These are phyloP conservation scores for Sclerodermus sp. DNA, from an alignment of 2,888 invertebrate genomes.

Conservation along the genomic window DNA sequence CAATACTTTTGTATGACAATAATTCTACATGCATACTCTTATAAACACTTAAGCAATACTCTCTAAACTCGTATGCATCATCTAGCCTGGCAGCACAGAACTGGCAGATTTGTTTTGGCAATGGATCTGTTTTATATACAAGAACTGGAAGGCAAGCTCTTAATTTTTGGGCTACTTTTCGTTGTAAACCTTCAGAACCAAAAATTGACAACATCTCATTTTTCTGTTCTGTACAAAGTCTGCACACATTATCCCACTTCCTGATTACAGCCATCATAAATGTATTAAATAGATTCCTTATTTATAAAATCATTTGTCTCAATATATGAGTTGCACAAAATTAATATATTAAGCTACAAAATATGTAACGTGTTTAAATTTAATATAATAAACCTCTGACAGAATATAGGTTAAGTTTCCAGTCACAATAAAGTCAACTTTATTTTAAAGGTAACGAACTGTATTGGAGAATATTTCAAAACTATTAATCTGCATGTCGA, in stretches of 20 bases:
- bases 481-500: too few relatives aligned
- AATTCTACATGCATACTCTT: slow-evolving; percentile 42
- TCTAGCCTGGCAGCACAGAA: slow-evolving; percentile 48
- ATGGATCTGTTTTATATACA: slow-evolving; percentile 48
- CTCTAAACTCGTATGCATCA: slow-evolving; percentile 45
- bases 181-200: slow-evolving; percentile 42
- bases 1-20: slow-evolving; percentile 26
- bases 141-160: slow-evolving; percentile 45
- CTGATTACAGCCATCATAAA: slow-evolving; percentile 25
- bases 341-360: too few relatives aligned
- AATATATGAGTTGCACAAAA: too few relatives aligned
- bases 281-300: too few relatives aligned
- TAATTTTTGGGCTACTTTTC: slow-evolving; percentile 43
- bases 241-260: slow-evolving; percentile 42
- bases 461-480: too few relatives aligned
- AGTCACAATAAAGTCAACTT: too few relatives aligned
- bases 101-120: slow-evolving; percentile 51
- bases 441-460: too few relatives aligned
- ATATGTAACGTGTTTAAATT: too few relatives aligned
- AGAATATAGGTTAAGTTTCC: too few relatives aligned
- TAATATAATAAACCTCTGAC: too few relatives aligned
- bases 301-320: too few relatives aligned
- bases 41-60: slow-evolving; percentile 43
- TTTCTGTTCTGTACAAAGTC: slow-evolving; percentile 43
- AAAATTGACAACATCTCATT: slow-evolving; percentile 47